phyloP scores from a whole-genome alignment of 2,888 invertebrate genomes.

The Temnothorax ravouxi region DNA sequence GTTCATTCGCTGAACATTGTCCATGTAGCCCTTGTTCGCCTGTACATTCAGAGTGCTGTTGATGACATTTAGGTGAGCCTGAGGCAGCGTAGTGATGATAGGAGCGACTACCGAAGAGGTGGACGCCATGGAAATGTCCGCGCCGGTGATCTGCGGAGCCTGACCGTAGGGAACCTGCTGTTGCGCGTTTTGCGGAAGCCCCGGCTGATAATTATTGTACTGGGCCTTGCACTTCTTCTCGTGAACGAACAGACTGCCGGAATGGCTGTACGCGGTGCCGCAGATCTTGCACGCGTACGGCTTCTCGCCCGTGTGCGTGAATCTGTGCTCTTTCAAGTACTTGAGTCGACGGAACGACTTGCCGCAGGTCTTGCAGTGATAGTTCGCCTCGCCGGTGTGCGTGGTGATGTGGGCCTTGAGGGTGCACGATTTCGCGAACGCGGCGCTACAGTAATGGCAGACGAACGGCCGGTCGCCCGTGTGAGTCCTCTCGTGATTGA shows the following conservation, averaged over 20 bases:
- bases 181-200: conserved; percentile 62
- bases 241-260: conserved; percentile 83
- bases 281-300: conserved; percentile 83
- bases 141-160: conserved; percentile 35
- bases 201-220: conserved; percentile 72
- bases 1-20: conserved; percentile 68
- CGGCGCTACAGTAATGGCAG: conserved; percentile 83
- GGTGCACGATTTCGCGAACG: conserved; percentile 84
- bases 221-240: conserved; percentile 82
- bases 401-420: conserved; percentile 83
- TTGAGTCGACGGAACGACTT: conserved; percentile 82
- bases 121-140: conserved; percentile 34
- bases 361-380: conserved; percentile 84
- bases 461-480: conserved; percentile 83
- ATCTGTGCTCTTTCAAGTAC: conserved; percentile 82
- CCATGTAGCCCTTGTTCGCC: conserved; percentile 70
- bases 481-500: conserved; percentile 83
- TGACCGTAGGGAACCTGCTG: conserved; percentile 53
- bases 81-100: conserved; percentile 71
- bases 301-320: conserved; percentile 83
- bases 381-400: conserved; percentile 84
- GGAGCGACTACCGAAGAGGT: conserved; percentile 60
- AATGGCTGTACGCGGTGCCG: conserved; percentile 83
- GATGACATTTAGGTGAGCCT: conserved; percentile 65
- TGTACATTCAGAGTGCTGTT: conserved; percentile 63